phyloP scores from a whole-genome alignment of 2,113 vertebrate genomes.

The Forbesichthys agassizii region DNA sequence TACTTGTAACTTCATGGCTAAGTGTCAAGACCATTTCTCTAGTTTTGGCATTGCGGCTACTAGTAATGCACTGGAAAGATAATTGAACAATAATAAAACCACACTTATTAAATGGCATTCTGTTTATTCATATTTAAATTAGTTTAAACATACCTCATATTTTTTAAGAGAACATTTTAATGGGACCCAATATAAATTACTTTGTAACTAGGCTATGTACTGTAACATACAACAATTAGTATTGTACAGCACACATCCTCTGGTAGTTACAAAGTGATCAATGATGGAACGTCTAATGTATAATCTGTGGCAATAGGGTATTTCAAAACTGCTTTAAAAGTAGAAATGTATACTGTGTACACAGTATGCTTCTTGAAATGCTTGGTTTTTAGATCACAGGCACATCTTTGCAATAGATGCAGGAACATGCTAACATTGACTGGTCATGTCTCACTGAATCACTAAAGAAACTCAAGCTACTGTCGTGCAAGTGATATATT shows the following conservation, averaged over 20 bases:
- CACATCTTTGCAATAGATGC: neutral
- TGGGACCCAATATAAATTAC: neutral
- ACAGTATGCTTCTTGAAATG: neutral
- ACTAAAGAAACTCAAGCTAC: constrained; percentile 7
- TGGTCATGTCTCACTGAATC: too few species aligned
- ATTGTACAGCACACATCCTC: neutral
- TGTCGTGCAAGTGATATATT: constrained; percentile 19
- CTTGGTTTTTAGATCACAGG: neutral
- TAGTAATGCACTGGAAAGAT: too few species aligned
- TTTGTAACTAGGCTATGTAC: too few species aligned
- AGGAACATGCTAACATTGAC: constrained; percentile 6
- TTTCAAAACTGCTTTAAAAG: neutral
- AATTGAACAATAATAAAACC: too few species aligned
- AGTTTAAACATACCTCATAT: neutral
- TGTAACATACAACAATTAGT: constrained; percentile 1
- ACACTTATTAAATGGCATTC: neutral
- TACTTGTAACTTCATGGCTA: too few species aligned
- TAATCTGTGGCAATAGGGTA: neutral
- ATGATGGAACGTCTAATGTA: neutral
- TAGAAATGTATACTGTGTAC: neutral
- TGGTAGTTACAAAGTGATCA: constrained; percentile 12
- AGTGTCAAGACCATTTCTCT: too few species aligned
- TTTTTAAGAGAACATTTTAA: constrained; percentile 1
- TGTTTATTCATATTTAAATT: neutral
- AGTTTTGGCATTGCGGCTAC: too few species aligned